phyloP scores from a whole-genome alignment of 64 coral and sea anemone genomes.

The Montipora cactus region DNA sequence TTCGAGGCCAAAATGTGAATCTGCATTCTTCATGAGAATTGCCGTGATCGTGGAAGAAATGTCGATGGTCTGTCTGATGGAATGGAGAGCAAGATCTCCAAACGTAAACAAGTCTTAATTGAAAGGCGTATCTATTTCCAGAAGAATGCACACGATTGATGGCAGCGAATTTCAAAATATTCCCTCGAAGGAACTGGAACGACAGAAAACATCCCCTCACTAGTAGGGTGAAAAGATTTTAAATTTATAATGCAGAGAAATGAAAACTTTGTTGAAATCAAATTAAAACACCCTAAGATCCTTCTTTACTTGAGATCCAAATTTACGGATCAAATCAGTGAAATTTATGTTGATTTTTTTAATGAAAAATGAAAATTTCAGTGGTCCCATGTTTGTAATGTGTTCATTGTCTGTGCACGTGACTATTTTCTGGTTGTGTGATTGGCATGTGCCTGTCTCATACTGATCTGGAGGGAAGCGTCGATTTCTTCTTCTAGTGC shows the following conservation, averaged over 20 bases:
- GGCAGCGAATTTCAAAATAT: background rate
- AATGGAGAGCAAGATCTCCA: constrained; percentile 1
- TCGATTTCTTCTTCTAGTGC: background rate
- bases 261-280: background rate
- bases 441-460: constrained; percentile 33
- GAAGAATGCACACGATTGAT: background rate
- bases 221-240: background rate
- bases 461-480: background rate
- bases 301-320: too few species aligned
- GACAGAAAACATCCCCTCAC: background rate
- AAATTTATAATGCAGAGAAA: background rate
- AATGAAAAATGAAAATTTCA: background rate
- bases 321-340: too few species aligned
- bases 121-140: background rate
- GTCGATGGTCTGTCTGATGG: background rate
- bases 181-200: background rate
- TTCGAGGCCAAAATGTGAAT: background rate
- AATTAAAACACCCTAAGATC: background rate
- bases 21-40: background rate
- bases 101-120: background rate
- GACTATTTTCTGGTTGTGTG: background rate
- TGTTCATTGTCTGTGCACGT: background rate
- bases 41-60: constrained; percentile 6
- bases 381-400: background rate
- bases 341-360: too few species aligned